A percentile compares a stretch with the other conserved stretches of the same genome.
These are phyloP conservation scores for Heliothis subflexa DNA, from an alignment of 1,140 invertebrate species.

Conservation along the genomic window DNA sequence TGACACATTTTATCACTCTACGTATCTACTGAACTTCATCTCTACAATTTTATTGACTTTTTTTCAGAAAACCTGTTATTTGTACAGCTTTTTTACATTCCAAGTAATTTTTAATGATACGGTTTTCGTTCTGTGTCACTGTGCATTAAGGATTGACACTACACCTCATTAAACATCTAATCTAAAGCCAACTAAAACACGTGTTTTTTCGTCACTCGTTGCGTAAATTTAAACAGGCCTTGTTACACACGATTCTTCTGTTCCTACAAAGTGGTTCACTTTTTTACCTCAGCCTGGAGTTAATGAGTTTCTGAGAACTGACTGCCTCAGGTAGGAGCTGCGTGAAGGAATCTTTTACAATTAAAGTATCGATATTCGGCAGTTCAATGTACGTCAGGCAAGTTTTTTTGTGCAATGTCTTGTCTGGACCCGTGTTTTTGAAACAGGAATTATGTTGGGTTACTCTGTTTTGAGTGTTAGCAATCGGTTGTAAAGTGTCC, in stretches of 20 bases:
- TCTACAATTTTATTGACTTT: no score
- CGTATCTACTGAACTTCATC: neutral
- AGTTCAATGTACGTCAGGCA: slow-evolving; percentile 8
- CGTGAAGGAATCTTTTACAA: slow-evolving; percentile 28
- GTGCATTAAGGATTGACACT: neutral
- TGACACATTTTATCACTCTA: neutral
- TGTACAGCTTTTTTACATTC: no score
- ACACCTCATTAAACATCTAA: neutral
- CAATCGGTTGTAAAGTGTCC: neutral
- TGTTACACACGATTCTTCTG: neutral
- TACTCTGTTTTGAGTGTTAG: no score
- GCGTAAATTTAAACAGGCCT: neutral
- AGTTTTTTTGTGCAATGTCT: slow-evolving; percentile 24
- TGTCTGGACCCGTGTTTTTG: neutral
- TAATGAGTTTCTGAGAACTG: slow-evolving; percentile 26
- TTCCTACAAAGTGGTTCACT: neutral
- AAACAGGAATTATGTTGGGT: no score
- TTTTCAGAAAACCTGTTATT: no score
- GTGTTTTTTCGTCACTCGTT: neutral
- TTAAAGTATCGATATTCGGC: slow-evolving; percentile 26
- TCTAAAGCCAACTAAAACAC: neutral
- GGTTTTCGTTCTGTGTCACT: no score
- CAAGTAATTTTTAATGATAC: no score
- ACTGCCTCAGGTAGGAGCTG: slow-evolving; percentile 15
- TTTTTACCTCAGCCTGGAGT: slow-evolving; percentile 18